Evolutionary conservation across 2,113 vertebrate genomes (phyloP), one percentile per base, ranked within the genome.

Genomic region (Albula glossodonta): DNA sequence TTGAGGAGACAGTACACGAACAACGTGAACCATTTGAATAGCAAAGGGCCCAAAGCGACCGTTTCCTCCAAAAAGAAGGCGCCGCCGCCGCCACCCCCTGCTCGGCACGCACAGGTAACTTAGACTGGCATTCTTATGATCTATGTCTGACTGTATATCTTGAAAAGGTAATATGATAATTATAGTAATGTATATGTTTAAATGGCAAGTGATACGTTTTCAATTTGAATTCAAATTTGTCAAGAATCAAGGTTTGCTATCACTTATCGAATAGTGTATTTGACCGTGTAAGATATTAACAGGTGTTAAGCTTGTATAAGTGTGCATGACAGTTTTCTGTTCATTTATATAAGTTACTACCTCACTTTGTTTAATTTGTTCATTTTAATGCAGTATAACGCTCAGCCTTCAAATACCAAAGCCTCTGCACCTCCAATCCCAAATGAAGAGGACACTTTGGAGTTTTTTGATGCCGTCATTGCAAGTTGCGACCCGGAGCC

Each of bases 381-480:
- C 31, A 9, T 66, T 66, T 66, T 66, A 66, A 66, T 66, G 60
- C 3, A 60, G 63, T 74, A 10, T 74, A 31, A 74, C 52, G 51
- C n/a, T 66, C 90, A 96, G 93, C 89, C 48, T 78, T 63, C 83
- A 22, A 89, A 88, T 88, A 85, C 89, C 80, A 93, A 90, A 88
- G 91, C 91, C 1, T 92, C 92, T 0, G 92, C 92, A 0, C 94
- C 93, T 19, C 88, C 91, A 0, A 89, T 91, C 63, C 90, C 96
- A 0, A 96, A 93, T 1, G 96, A 97, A 87, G 95, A 95, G 0
- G 97, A 98, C 93, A 97, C 97, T 9, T 93, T 99, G 1, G 95
- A 96, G 88, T 99, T 96, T 93, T 97, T 99, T 4, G 98, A 99
- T 80, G 93, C 95, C 0, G 94, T 98, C 86, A 98, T 99, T 31